Evolutionary conservation across 2,888 invertebrate species (phyloP), one percentile per base, ranked within the genome.

Genomic region (Patella ulyssiponensis): DNA sequence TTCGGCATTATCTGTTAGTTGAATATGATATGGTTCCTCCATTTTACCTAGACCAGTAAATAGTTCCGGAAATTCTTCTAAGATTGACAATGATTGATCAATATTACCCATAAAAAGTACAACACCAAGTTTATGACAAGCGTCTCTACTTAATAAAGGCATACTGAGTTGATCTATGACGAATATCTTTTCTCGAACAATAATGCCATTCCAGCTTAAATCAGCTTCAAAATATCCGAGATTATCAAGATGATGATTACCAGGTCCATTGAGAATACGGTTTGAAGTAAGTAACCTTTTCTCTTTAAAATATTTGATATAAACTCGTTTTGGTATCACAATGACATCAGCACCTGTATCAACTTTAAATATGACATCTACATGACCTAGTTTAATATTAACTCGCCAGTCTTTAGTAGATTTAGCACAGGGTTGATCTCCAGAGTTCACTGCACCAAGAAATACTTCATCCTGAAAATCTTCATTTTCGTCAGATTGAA

Each of bases 291-390:
- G 17, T 2, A 78, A 72, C 53, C 69, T 33, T 56, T 56, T 56
- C n/a, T 14, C 14, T 2, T 56, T 56, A 56, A 56, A 56, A 9
- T 44, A 3, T n/a, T 33, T 51, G 1, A 15, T 52, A 2, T 20
- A 64, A 17, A 0, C 3, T n/a, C 12, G 7, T 44, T 73, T 70
- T 7, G 44, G 73, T 2, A 72, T 23, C 12, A 73, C 73, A 17
- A 75, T 44, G 17, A 75, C 72, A 33, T 75, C 54, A n/a, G 73
- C 78, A 4, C 74, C 78, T 2, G 69, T 78, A 64, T 78, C 75
- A 27, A 78, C 20, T 23, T 71, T 78, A 53, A 75, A 78, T 11
- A 11, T n/a, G 2, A 3, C n/a, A 17, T 56, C 56, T 3, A n/a
- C n/a, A 3, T 56, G 15, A 56, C 56, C 56, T 17, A 56, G 15